Conservation (phyloP, 92 coral and sea anemone species). For the Parazoanthus atlanticus region DNA sequence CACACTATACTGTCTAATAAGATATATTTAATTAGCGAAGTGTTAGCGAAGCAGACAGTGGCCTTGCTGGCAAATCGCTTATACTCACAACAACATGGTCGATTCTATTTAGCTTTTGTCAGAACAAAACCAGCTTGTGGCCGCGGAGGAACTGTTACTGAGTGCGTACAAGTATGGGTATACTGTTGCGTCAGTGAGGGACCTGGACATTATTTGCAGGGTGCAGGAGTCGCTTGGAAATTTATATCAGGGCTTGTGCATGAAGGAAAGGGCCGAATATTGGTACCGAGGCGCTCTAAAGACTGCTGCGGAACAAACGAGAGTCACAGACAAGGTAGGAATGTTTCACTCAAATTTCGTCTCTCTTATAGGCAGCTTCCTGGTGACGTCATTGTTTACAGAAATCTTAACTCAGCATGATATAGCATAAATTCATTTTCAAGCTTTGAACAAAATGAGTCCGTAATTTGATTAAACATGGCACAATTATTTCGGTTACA, state of each 20-base stretch:
- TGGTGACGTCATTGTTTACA: no score
- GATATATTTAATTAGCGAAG: no score
- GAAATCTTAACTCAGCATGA: no score
- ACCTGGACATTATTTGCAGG: constrained; percentile 73
- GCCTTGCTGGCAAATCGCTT: no score
- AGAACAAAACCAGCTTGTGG: constrained; percentile 52
- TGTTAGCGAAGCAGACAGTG: not conserved
- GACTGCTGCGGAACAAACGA: constrained; percentile 73
- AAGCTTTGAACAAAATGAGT: no score
- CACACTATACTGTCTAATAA: no score
- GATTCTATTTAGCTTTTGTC: constrained; percentile 51
- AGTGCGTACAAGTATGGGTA: constrained; percentile 83
- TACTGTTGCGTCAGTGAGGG: constrained; percentile 83
- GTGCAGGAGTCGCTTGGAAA: constrained; percentile 85
- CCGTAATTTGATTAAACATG: no score
- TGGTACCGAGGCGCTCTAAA: constrained; percentile 83
- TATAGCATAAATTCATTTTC: no score
- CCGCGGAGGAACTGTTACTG: constrained; percentile 79
- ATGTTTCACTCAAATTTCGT: not conserved
- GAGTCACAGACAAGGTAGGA: constrained; percentile 72
- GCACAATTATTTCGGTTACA: no score
- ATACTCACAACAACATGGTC: not conserved
- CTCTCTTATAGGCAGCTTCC: not conserved
- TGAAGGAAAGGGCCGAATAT: constrained; percentile 67
- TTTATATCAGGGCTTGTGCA: constrained; percentile 58